Percentiles rank a stretch among this genome's conserved stretches.
Evolutionary conservation across 1,140 invertebrate genomes (phyloP).

Genomic region (Oncopodura yosiiana): DNA sequence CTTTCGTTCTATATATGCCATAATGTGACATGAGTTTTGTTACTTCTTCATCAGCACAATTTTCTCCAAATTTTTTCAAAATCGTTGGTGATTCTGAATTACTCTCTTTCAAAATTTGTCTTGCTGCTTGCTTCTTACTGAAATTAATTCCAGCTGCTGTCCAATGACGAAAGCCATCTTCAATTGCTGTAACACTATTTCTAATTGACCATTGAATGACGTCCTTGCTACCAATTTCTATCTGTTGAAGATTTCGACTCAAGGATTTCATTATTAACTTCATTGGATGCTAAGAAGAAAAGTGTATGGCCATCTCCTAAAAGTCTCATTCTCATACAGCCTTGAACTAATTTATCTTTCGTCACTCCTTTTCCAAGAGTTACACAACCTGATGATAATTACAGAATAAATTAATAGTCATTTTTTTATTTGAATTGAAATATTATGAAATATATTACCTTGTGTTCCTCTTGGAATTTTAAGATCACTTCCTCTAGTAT

Average conservation of each 20-base stretch:
- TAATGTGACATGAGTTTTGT: conserved; percentile 14
- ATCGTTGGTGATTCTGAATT: neutral
- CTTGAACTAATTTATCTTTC: conserved; percentile 33
- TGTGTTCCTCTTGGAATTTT: conserved; percentile 18
- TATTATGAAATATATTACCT: too few species aligned
- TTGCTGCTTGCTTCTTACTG: conserved; percentile 3
- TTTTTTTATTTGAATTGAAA: too few species aligned
- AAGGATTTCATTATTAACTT: conserved; percentile 26
- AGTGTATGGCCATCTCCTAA: conserved; percentile 21
- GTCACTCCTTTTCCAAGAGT: conserved; percentile 29
- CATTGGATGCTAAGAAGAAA: conserved; percentile 24
- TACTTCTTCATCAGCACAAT: conserved; percentile 20
- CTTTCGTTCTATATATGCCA: neutral
- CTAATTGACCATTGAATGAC: conserved; percentile 25
- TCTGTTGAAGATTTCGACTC: neutral
- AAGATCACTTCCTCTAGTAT: conserved; percentile 32
- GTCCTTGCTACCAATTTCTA: neutral
- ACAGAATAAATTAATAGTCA: too few species aligned
- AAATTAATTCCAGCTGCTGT: conserved; percentile 6
- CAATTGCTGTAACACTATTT: conserved; percentile 17
- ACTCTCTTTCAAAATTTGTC: neutral
- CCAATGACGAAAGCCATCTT: conserved; percentile 25
- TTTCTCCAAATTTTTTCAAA: conserved; percentile 3
- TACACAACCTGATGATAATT: too few species aligned
- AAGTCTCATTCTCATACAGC: conserved; percentile 27